Evolutionary conservation across 2,888 invertebrate species (phyloP).

Genomic region (Rhyacophila evoluta): DNA sequence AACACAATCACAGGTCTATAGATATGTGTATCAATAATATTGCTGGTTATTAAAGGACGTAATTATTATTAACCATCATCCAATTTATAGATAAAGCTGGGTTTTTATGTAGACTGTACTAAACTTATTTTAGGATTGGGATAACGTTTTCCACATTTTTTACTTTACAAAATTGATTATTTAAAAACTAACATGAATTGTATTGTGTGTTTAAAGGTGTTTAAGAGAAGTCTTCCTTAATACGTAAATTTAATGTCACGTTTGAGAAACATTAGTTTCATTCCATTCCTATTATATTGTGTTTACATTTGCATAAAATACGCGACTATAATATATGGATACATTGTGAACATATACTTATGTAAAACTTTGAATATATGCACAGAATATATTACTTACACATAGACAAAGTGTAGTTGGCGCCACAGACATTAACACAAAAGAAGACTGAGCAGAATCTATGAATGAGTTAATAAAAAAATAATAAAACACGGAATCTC

Average conservation of each 20-base stretch:
- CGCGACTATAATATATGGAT: neutral
- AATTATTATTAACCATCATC: too few relatives aligned
- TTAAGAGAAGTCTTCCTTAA: too few relatives aligned
- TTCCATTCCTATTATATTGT: neutral
- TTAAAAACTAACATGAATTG: too few relatives aligned
- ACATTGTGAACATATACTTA: neutral
- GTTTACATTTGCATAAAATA: neutral
- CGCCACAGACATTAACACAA: neutral
- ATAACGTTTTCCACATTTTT: too few relatives aligned
- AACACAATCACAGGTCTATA: too few relatives aligned
- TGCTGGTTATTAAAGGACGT: too few relatives aligned
- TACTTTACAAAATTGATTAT: too few relatives aligned
- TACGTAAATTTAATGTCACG: neutral
- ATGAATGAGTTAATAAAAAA: constrained; percentile 1
- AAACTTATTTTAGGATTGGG: too few relatives aligned
- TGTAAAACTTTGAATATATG: neutral
- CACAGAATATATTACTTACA: neutral
- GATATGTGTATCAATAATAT: too few relatives aligned
- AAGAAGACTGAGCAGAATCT: neutral
- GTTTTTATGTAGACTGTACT: too few relatives aligned
- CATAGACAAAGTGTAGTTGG: neutral
- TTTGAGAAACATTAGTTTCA: neutral
- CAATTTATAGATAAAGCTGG: too few relatives aligned
- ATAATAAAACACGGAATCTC: neutral
- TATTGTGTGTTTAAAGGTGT: too few relatives aligned